Conservation (phyloP, 2,888 invertebrate species). For the Drosophila mimica region DNA sequence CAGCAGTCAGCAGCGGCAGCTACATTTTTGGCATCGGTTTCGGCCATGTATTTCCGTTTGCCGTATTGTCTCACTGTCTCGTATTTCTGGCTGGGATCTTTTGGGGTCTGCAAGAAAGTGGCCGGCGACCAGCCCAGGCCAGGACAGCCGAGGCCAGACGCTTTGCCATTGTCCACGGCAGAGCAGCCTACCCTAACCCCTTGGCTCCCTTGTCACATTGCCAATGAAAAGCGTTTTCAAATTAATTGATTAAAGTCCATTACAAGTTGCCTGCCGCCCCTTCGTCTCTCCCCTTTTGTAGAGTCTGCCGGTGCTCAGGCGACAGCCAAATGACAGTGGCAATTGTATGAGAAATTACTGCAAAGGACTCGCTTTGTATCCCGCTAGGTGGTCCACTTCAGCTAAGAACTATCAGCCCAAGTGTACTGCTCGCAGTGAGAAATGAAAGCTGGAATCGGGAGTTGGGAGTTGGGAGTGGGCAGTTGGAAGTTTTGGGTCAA, state of each 20-base stretch:
- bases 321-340: slow-evolving; percentile 74
- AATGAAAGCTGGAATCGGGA: not conserved
- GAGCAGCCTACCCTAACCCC: not conserved
- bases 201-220: slow-evolving; percentile 31
- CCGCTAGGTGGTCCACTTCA: slow-evolving; percentile 52
- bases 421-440: not conserved
- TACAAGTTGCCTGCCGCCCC: slow-evolving; percentile 68
- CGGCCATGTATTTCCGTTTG: slow-evolving; percentile 72
- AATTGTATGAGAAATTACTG: slow-evolving; percentile 78
- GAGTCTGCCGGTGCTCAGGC: slow-evolving; percentile 15
- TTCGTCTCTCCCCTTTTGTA: not conserved
- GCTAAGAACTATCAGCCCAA: slow-evolving; percentile 28
- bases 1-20: slow-evolving; percentile 19
- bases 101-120: slow-evolving; percentile 54
- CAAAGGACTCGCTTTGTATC: slow-evolving; percentile 45
- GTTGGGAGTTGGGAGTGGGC: not conserved
- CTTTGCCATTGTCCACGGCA: slow-evolving; percentile 39
- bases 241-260: slow-evolving; percentile 82
- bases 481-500: not conserved
- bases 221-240: slow-evolving; percentile 79
- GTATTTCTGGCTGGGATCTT: slow-evolving; percentile 18
- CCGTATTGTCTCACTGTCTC: slow-evolving; percentile 44
- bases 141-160: slow-evolving; percentile 28
- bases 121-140: slow-evolving; percentile 17
- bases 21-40: slow-evolving; percentile 75